Conservation (phyloP, 2,113 vertebrate species). For the Ceyx margarethae region DNA sequence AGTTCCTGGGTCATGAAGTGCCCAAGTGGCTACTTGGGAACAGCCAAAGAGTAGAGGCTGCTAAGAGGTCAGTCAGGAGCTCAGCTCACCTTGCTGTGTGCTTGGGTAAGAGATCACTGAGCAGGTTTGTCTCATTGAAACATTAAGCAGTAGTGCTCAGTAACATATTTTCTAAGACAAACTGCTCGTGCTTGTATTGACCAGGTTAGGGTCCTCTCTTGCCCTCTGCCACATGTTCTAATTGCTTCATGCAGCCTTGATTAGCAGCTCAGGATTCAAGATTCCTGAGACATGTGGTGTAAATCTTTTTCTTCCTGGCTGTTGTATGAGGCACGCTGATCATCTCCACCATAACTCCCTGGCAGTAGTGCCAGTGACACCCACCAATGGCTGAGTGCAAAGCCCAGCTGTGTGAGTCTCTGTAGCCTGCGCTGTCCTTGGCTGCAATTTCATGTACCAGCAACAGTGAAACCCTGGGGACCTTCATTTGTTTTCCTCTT, state of each 20-base stretch:
- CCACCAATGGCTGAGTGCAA: fast-evolving
- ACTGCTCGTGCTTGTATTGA: not conserved
- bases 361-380: fast-evolving
- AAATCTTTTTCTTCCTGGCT: not conserved
- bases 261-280: not conserved
- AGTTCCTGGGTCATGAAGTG: not conserved
- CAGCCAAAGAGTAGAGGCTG: not conserved
- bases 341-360: no score
- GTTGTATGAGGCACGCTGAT: fast-evolving
- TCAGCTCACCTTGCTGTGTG: not conserved
- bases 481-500: not conserved
- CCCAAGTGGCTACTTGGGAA: not conserved
- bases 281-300: not conserved
- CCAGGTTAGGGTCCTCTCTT: not conserved
- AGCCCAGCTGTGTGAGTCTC: not conserved
- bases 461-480: not conserved
- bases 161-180: not conserved
- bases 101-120: not conserved
- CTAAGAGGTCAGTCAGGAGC: not conserved
- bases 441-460: not conserved
- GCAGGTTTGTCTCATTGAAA: not conserved
- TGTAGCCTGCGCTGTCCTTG: not conserved
- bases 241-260: not conserved
- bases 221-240: not conserved
- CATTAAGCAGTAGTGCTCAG: not conserved